Percentiles rank a stretch among this genome's conserved stretches.
Evolutionary conservation across 2,888 invertebrate species (phyloP).

Genomic region (Apamea sordens): DNA sequence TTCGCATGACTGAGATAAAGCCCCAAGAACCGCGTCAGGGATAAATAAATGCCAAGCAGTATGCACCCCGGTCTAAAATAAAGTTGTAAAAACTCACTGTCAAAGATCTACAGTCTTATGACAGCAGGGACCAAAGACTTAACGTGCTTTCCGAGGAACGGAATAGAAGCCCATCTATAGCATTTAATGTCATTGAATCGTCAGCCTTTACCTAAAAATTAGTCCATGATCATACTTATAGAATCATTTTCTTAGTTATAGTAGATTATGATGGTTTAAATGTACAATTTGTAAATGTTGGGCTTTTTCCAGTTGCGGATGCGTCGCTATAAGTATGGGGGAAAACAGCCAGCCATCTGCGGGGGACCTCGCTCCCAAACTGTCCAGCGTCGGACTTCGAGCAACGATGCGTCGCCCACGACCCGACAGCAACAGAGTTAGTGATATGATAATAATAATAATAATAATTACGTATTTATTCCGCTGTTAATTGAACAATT

Average conservation of each 20-base stretch:
- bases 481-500: not conserved
- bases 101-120: not conserved
- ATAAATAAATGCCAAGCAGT: too few relatives aligned
- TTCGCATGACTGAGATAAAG: not conserved
- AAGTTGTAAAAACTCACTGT: not conserved
- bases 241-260: not conserved
- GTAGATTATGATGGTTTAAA: not conserved
- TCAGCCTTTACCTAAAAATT: not conserved
- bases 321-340: constrained; percentile 59
- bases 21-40: too few relatives aligned
- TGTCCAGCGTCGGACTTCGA: constrained; percentile 38
- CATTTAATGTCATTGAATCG: not conserved
- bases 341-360: constrained; percentile 73
- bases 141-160: not conserved
- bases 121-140: not conserved
- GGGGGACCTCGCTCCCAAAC: constrained; percentile 73
- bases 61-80: not conserved
- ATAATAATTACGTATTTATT: not conserved
- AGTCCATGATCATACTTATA: not conserved
- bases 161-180: not conserved
- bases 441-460: constrained; percentile 21
- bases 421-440: constrained; percentile 77
- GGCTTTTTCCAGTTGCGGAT: constrained; percentile 64
- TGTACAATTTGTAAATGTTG: not conserved
- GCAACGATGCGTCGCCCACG: constrained; percentile 35